A percentile compares a stretch with the other conserved stretches of the same genome.
Conservation (phyloP, 1,140 invertebrate species). For the Cryptotermes secundus region DNA sequence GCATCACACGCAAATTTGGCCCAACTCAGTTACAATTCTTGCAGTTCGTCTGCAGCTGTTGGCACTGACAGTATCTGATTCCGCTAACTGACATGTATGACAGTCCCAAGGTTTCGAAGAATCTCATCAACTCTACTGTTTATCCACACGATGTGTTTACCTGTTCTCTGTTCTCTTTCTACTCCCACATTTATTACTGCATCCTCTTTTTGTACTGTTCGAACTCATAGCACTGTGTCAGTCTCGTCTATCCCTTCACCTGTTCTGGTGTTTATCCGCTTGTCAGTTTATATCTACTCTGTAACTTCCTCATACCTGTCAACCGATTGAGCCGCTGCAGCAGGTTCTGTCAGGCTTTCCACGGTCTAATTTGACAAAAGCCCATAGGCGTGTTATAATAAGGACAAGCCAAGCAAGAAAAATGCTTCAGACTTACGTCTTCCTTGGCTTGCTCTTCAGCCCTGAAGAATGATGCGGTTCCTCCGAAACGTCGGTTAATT, state of each 20-base stretch:
- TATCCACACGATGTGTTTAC: neutral
- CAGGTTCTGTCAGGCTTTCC: no score
- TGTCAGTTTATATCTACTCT: neutral
- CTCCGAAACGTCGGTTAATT: no score
- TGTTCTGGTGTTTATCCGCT: neutral
- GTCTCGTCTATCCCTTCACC: neutral
- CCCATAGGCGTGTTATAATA: no score
- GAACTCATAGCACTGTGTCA: neutral
- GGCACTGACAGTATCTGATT: neutral
- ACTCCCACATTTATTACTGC: neutral
- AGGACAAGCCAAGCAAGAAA: no score
- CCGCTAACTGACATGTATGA: neutral
- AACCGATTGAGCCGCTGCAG: no score
- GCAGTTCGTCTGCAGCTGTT: neutral
- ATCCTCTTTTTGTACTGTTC: neutral
- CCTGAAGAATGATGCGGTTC: no score
- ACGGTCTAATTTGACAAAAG: no score
- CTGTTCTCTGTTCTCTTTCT: neutral
- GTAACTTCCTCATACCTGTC: no score
- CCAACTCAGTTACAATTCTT: neutral
- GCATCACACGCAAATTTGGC: no score
- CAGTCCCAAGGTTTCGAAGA: neutral
- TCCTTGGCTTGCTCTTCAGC: no score
- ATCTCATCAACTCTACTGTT: neutral
- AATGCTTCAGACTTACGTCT: no score